These are phyloP conservation scores for Ictalurus furcatus DNA, from an alignment of 2,113 vertebrate species.

Conservation along the genomic window DNA sequence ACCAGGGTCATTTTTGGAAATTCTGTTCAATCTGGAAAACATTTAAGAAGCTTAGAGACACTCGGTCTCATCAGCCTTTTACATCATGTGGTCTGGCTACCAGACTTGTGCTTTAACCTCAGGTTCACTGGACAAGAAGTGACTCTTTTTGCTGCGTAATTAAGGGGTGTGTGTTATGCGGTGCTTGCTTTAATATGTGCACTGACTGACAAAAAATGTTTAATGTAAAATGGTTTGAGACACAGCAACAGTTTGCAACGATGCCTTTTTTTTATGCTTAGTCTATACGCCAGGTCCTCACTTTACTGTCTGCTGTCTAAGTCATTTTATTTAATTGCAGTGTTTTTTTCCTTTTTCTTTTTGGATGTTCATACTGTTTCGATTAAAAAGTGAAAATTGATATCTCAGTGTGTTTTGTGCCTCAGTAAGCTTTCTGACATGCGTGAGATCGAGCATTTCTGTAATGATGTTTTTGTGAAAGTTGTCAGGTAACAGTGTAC, in stretches of 20 bases:
- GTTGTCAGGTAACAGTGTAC: neutral
- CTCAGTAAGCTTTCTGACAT: constrained; percentile 2
- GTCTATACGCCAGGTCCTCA: constrained; percentile 20
- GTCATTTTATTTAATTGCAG: constrained; percentile 50
- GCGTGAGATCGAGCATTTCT: neutral
- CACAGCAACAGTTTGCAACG: constrained; percentile 56
- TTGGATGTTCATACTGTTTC: constrained; percentile 51
- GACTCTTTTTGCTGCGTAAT: constrained; percentile 22
- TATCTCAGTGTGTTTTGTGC: neutral
- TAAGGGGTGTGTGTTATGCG: constrained; percentile 26
- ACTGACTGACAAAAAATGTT: constrained; percentile 49
- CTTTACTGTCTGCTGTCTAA: constrained; percentile 43
- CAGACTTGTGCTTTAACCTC: constrained; percentile 34
- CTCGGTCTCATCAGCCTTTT: neutral
- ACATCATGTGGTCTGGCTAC: constrained; percentile 19
- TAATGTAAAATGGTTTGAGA: constrained; percentile 45
- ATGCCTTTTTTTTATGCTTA: constrained; percentile 34
- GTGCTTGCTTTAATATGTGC: constrained; percentile 50
- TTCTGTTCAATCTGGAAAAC: constrained; percentile 1
- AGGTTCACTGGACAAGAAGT: constrained; percentile 30
- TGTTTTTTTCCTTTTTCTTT: constrained; percentile 32
- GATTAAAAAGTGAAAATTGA: constrained; percentile 53
- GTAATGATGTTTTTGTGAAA: neutral
- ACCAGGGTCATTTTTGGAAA: neutral
- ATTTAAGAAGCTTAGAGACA: constrained; percentile 27